Percentiles rank a stretch among this genome's conserved stretches.
Evolutionary conservation across 2,113 vertebrate species (phyloP).

Genomic region (Notothenia rossii): DNA sequence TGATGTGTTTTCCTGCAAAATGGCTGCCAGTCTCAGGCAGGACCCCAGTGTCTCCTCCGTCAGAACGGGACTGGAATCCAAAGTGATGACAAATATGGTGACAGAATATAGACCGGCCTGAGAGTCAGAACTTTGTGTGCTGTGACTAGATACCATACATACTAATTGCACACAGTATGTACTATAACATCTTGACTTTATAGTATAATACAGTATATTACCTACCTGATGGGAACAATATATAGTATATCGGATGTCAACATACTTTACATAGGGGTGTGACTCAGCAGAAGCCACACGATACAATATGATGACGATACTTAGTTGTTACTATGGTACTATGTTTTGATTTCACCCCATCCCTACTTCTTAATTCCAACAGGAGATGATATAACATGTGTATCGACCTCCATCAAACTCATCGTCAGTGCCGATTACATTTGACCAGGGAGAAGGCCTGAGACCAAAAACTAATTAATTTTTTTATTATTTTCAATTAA

Average conservation of each 20-base stretch:
- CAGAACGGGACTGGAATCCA: constrained; percentile 38
- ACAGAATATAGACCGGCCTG: background rate
- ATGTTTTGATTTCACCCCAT: too few species aligned
- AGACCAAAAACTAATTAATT: background rate
- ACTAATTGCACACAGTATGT: background rate
- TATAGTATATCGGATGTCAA: too few species aligned
- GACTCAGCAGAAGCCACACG: too few species aligned
- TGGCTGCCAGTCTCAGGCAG: constrained; percentile 54
- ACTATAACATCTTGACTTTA: background rate
- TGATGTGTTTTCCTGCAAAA: constrained; percentile 62
- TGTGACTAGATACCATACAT: constrained; percentile 2
- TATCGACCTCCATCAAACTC: background rate
- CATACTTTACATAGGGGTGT: too few species aligned
- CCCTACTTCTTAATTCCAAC: background rate
- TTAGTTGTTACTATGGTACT: too few species aligned
- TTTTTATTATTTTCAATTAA: background rate
- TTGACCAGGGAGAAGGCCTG: background rate
- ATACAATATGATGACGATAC: too few species aligned
- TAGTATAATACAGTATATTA: background rate
- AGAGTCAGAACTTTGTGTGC: background rate
- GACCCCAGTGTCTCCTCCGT: constrained; percentile 41
- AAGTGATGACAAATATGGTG: constrained; percentile 40
- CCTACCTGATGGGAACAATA: too few species aligned
- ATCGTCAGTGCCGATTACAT: background rate
- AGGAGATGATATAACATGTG: background rate